Base-by-base conservation (phyloP, 37 sponge, comb jelly and placozoan species). In the Chondrosia reniformis region DNA sequence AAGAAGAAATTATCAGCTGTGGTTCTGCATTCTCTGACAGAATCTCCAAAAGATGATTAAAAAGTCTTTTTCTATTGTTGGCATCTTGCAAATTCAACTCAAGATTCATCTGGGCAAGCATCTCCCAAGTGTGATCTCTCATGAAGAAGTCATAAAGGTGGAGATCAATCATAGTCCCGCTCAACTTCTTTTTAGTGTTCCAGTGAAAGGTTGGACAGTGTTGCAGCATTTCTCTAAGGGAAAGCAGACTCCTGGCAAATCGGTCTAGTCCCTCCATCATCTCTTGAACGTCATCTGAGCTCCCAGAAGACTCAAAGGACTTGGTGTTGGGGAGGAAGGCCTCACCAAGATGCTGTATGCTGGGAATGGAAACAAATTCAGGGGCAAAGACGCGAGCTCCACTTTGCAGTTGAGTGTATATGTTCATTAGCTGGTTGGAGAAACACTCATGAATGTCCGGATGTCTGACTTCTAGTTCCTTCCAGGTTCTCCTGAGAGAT, bases 81-180 rank as follows among this genome's bases (percentile, higher is more conserved):
- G 80, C 76, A 43, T 81, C 77, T 25, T 91, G 88, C 34, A 43
- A 5, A 15, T 42, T 75, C 4, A 76, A 71, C 28, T 40, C 72
- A 7, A 69, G 43, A 7, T 75, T 76, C 55, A 91, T 83, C 19
- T 76, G 58, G 43, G 80, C 88, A 40, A 91, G 52, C 45, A 84
- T 73, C 46, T 56, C 56, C 17, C 84, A 78, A 0, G 78, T 65
- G 65, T 44, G 67, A 33, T 91, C 91, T 39, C 80, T 79, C 73
- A 80, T 55, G 46, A 91, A 86, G 42, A 81, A 91, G 72, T 86
- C 87, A 62, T 83, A 86, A n/a, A 91, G 78, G 15, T 33, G 46
- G 5, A 62, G 63, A 43, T 91, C 43, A 58, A 86, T 86, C 5
- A 30, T n/a, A 0, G 62, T 57, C 15, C 46, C 54, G 2, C 65